Evolutionary conservation across 2,113 vertebrate genomes (phyloP).

Genomic region (Dolichallabes microphthalmus): DNA sequence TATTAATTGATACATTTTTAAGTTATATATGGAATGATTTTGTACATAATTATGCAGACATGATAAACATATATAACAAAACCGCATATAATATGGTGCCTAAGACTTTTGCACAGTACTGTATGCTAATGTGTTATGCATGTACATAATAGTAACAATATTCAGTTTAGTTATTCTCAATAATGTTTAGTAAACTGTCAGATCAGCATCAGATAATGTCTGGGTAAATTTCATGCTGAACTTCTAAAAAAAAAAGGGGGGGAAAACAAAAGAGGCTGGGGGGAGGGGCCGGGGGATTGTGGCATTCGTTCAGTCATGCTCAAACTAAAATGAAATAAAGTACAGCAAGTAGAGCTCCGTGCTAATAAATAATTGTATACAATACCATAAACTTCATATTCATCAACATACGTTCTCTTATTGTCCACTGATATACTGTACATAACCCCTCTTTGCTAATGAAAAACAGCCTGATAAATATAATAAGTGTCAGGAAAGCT

Average conservation of each 20-base stretch:
- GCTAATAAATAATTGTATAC: slow-evolving; percentile 33
- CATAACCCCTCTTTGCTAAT: slow-evolving; percentile 36
- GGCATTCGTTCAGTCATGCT: too few relatives aligned
- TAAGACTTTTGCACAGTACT: too few relatives aligned
- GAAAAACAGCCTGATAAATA: slow-evolving; percentile 44
- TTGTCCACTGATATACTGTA: slow-evolving; percentile 4
- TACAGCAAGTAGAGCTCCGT: not conserved
- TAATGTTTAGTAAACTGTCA: not conserved
- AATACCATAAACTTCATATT: slow-evolving; percentile 13
- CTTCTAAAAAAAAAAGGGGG: too few relatives aligned
- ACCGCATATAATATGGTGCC: too few relatives aligned
- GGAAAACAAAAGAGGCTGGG: too few relatives aligned
- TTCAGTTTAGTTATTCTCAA: not conserved
- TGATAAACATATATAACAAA: too few relatives aligned
- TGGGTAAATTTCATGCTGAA: not conserved
- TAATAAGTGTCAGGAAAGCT: slow-evolving; percentile 26
- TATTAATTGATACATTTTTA: too few relatives aligned
- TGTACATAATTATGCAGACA: too few relatives aligned
- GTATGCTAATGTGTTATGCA: too few relatives aligned
- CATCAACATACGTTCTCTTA: slow-evolving; percentile 20
- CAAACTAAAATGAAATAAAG: not conserved
- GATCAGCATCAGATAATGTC: not conserved
- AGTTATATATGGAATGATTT: too few relatives aligned
- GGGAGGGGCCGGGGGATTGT: not conserved
- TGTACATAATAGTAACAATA: too few relatives aligned